Conservation (phyloP, 2,113 vertebrate genomes). For the Corythornis vintsioides region DNA sequence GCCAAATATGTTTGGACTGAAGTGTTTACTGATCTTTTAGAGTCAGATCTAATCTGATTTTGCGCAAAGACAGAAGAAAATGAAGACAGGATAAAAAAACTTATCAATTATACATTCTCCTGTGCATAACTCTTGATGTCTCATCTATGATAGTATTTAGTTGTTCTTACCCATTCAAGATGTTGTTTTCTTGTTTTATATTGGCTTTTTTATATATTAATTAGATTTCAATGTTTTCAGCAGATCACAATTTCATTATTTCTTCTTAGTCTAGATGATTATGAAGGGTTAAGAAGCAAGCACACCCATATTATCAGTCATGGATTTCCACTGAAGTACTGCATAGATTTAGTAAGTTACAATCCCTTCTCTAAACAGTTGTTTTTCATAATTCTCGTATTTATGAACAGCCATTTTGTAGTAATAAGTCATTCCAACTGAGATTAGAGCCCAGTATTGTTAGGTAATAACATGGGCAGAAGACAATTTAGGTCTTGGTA, state of each 20-base stretch:
- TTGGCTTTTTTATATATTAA: not conserved
- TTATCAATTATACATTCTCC: not conserved
- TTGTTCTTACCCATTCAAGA: not conserved
- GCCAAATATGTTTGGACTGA: not conserved
- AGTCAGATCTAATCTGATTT: not conserved
- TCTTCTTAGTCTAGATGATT: not conserved
- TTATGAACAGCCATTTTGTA: not conserved
- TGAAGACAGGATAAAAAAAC: not conserved
- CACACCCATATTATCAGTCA: not conserved
- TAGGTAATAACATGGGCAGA: not conserved
- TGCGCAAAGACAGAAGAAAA: not conserved
- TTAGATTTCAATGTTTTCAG: not conserved
- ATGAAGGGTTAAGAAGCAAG: not conserved
- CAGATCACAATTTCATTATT: not conserved
- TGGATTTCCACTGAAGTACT: not conserved
- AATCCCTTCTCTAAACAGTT: not conserved
- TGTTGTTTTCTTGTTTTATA: not conserved
- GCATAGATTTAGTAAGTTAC: not conserved
- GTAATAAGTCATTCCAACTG: not conserved
- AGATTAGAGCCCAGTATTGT: not conserved
- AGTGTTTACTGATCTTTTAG: not conserved
- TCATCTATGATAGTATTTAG: not conserved
- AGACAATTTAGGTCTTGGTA: not conserved
- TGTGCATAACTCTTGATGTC: not conserved
- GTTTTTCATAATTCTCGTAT: not conserved